Conservation (phyloP, 2,113 vertebrate species). For the Pipa parva region DNA sequence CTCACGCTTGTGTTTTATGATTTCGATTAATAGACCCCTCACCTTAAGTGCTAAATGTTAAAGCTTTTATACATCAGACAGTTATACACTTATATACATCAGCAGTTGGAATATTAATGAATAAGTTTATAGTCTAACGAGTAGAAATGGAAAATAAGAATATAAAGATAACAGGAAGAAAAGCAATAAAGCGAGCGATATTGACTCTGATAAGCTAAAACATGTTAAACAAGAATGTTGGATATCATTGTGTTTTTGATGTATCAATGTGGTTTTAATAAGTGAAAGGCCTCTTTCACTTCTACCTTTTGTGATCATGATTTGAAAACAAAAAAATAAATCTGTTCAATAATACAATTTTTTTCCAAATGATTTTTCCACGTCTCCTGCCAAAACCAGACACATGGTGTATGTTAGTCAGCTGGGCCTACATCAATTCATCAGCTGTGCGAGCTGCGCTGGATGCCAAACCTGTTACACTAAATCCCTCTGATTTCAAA, state of each 20-base stretch:
- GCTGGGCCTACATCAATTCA: conserved; percentile 53
- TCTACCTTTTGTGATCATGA: conserved; percentile 60
- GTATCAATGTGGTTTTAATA: conserved; percentile 53
- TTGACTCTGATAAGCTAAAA: conserved; percentile 28
- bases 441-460: conserved; percentile 64
- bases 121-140: too few species aligned
- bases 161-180: neutral
- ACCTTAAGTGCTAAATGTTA: too few species aligned
- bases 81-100: too few species aligned
- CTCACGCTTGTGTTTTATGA: too few species aligned
- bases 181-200: neutral
- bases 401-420: conserved; percentile 69
- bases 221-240: conserved; percentile 40
- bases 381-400: conserved; percentile 69
- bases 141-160: neutral
- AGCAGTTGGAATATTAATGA: too few species aligned
- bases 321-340: conserved; percentile 62
- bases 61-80: too few species aligned
- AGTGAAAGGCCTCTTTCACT: conserved; percentile 50
- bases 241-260: conserved; percentile 8
- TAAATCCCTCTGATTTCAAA: conserved; percentile 71
- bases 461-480: conserved; percentile 65
- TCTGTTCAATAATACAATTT: conserved; percentile 60
- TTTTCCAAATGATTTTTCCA: conserved; percentile 73
- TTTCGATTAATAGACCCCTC: neutral